phyloP scores from a whole-genome alignment of 2,113 vertebrate genomes.

The Oncorhynchus kisutch region DNA sequence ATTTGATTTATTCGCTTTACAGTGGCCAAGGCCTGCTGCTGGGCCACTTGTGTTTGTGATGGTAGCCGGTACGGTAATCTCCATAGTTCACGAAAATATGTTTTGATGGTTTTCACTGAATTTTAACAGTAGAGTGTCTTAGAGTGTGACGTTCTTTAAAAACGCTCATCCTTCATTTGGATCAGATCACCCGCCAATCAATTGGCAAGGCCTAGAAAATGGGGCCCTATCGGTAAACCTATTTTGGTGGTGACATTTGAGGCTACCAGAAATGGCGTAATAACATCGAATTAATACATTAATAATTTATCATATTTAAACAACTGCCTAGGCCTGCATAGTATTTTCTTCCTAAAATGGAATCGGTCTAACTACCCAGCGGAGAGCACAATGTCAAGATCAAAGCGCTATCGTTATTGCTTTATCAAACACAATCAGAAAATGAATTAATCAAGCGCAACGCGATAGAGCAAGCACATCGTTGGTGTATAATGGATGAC shows the following conservation, averaged over 20 bases:
- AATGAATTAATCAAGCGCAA: constrained; percentile 98
- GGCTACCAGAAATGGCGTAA: not conserved
- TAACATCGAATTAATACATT: constrained; percentile 61
- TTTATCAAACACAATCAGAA: constrained; percentile 94
- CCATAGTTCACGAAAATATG: too few relatives aligned
- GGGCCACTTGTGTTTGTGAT: constrained; percentile 23
- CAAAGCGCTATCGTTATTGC: constrained; percentile 90
- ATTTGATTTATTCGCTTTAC: not conserved
- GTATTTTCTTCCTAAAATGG: constrained; percentile 66
- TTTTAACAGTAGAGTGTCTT: too few relatives aligned
- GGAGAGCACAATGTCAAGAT: constrained; percentile 85
- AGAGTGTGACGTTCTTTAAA: not conserved
- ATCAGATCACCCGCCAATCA: not conserved
- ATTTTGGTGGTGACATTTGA: not conserved
- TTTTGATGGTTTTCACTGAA: too few relatives aligned
- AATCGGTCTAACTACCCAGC: constrained; percentile 84
- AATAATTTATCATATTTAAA: constrained; percentile 86
- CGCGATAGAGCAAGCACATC: constrained; percentile 79
- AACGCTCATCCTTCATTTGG: not conserved
- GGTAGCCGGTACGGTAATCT: not conserved
- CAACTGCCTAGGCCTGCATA: constrained; percentile 63
- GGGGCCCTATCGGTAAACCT: not conserved
- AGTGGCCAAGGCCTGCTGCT: constrained; percentile 29
- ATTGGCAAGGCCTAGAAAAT: not conserved
- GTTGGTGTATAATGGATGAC: constrained; percentile 95